Evolutionary conservation across 2,797 vertebrate genomes (phyloP).

Genomic region (Acrocephalus scirpaceus): DNA sequence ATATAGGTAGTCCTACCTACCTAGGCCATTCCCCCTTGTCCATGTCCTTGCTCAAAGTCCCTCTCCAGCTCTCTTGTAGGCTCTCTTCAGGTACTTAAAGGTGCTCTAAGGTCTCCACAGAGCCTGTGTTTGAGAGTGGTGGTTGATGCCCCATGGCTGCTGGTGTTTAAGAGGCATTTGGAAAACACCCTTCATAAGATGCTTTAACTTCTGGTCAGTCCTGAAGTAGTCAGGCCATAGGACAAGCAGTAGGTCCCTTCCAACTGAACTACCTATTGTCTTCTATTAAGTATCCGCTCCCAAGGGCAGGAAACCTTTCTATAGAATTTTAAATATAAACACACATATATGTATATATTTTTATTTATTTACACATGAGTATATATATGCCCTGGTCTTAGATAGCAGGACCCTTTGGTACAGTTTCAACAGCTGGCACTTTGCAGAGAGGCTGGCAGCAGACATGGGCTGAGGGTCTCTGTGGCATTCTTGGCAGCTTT

Average conservation of each 20-base stretch:
- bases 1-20: neutral
- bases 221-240: neutral
- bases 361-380: neutral
- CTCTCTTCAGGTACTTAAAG: neutral
- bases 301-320: neutral
- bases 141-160: neutral
- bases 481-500: neutral
- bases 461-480: fast-evolving
- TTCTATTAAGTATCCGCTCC: neutral
- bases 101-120: neutral
- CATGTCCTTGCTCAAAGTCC: neutral
- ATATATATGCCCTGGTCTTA: neutral
- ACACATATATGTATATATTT: neutral
- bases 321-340: neutral
- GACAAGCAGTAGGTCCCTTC: neutral
- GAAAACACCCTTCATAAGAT: neutral
- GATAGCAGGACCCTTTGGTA: neutral
- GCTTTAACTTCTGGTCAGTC: neutral
- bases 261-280: neutral
- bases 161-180: neutral
- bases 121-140: neutral
- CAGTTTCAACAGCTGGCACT: neutral
- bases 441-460: neutral
- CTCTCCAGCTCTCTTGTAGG: neutral
- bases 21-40: neutral